A percentile compares a stretch with the other conserved stretches of the same genome.
Conservation (phyloP, 2,888 invertebrate genomes). For the Cephalotes varians region DNA sequence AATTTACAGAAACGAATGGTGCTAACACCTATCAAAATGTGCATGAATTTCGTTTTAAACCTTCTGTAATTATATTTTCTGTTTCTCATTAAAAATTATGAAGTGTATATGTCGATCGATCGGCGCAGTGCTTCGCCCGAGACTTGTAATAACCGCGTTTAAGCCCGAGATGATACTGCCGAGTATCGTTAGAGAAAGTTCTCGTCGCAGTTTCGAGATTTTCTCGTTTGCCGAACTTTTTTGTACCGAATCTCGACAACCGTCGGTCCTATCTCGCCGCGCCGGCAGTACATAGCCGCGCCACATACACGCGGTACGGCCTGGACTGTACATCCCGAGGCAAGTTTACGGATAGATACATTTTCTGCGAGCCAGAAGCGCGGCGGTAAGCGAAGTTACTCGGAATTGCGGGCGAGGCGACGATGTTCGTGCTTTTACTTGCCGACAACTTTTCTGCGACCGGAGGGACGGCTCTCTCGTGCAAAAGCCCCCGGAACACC, state of each 20-base stretch:
- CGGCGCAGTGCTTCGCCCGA: constrained; percentile 3
- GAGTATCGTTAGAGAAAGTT: constrained; percentile 63
- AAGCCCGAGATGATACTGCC: constrained; percentile 60
- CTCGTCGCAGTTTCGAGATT: constrained; percentile 64
- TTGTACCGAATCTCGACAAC: constrained; percentile 64
- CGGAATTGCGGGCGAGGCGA: constrained; percentile 72
- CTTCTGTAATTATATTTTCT: not conserved
- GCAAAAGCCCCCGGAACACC: constrained; percentile 35
- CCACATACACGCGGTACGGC: constrained; percentile 51
- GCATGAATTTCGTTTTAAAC: not conserved
- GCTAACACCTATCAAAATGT: not conserved
- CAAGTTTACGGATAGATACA: constrained; percentile 80
- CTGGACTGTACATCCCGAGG: constrained; percentile 57
- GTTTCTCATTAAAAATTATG: not conserved
- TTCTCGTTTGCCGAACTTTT: constrained; percentile 68
- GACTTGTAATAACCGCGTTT: constrained; percentile 61
- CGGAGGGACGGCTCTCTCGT: constrained; percentile 63
- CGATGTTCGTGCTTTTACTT: constrained; percentile 75
- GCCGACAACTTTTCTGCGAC: constrained; percentile 73
- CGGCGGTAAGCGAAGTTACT: constrained; percentile 75
- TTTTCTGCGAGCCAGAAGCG: constrained; percentile 75
- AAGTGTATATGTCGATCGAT: not conserved
- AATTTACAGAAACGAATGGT: not conserved
- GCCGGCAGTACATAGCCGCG: constrained; percentile 65
- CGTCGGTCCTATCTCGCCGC: constrained; percentile 56